phyloP scores from a whole-genome alignment of 1,140 invertebrate genomes.

The Zeugodacus cucurbitae region DNA sequence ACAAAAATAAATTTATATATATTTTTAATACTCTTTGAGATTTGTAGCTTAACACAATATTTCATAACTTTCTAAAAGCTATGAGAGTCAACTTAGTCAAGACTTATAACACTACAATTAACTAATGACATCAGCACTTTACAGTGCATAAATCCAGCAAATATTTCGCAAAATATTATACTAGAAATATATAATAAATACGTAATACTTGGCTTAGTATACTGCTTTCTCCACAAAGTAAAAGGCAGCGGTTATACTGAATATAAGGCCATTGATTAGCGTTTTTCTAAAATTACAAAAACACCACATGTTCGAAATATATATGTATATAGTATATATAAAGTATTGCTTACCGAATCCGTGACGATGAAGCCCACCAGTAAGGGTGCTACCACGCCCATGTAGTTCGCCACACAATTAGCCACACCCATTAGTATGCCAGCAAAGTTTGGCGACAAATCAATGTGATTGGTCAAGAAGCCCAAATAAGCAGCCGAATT shows the following conservation, averaged over 20 bases:
- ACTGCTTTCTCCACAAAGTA: conserved; percentile 68
- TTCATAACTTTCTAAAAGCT: background rate
- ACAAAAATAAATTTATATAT: background rate
- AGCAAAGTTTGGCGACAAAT: conserved; percentile 81
- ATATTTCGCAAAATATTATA: background rate
- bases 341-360: conserved; percentile 71
- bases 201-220: background rate
- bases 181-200: background rate
- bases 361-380: conserved; percentile 72
- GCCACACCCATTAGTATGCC: conserved; percentile 78
- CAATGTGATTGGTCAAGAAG: conserved; percentile 76
- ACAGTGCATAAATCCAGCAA: background rate
- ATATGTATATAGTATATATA: background rate
- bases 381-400: conserved; percentile 75
- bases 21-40: background rate
- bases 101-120: background rate
- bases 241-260: conserved; percentile 77
- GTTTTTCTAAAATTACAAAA: conserved; percentile 65
- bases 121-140: background rate
- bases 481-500: conserved; percentile 83
- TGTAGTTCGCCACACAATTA: conserved; percentile 79
- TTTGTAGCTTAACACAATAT: background rate
- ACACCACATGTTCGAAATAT: conserved; percentile 67
- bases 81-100: no score
- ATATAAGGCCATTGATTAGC: conserved; percentile 78